Base-by-base conservation (phyloP, 2,797 vertebrate genomes). In the Phaenicophaeus curvirostris region DNA sequence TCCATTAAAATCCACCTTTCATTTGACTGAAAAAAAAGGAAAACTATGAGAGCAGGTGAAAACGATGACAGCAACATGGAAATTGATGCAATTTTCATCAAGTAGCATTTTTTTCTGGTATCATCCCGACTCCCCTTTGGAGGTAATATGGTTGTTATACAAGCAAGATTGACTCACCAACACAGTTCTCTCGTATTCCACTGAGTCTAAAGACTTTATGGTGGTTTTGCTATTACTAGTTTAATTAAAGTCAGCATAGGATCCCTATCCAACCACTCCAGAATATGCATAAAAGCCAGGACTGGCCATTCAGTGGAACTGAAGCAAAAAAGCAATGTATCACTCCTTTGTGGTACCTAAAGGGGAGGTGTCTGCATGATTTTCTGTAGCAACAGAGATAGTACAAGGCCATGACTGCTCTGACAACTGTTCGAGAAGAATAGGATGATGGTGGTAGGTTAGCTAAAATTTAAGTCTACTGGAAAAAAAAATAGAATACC, bases 1-100 rank as follows among this genome's bases (percentile, higher is more conserved):
- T 59, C 91, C 50, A 65, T 91, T 86, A 48, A 94, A 93, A 90
- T 66, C 35, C 41, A 30, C 69, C 18, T 90, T 74, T 77, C 55
- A 27, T 55, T 88, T 93, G 85, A 78, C 48, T 79, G 35, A 88
- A 80, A 68, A 69, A 77, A 79, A 69, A 77, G 78, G 92, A 78
- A 86, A 54, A n/a, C 37, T 57, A 24, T 30, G 28, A 39, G n/a
- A 91, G 20, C 46, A 16, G 25, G 61, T 46, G 27, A 83, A 93
- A 92, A 74, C 48, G 0, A 53, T 84, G 79, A 59, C 13, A 71
- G 21, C 51, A 85, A 69, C 58, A 55, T 75, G 75, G 65, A 74
- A 92, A 79, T 5, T 44, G 9, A 46, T 84, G 23, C 76, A 85
- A 53, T 84, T 75, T 61, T 8, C 42, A 85, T 90, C 85, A 82